A percentile compares a stretch with the other conserved stretches of the same genome.
These are phyloP conservation scores for Athalia circularis DNA, from an alignment of 2,888 invertebrate genomes.

Conservation along the genomic window DNA sequence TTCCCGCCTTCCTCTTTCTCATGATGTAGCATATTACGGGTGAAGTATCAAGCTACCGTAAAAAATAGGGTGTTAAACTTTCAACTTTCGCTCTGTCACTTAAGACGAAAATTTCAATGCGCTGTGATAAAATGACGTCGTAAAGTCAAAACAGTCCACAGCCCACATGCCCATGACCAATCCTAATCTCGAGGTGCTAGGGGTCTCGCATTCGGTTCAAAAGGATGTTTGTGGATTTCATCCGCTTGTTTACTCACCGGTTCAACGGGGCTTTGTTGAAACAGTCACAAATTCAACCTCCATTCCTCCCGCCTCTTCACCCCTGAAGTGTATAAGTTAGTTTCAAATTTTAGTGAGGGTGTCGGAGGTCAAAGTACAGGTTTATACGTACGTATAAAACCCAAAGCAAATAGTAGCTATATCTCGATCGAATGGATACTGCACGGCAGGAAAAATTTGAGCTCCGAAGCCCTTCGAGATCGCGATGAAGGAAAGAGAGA, in stretches of 20 bases:
- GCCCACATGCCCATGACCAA: background rate
- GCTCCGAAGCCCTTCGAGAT: background rate
- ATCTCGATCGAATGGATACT: too few species aligned
- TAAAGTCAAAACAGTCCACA: background rate
- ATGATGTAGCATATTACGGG: constrained; percentile 2
- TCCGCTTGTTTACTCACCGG: constrained; percentile 23
- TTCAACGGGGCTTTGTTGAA: constrained; percentile 27
- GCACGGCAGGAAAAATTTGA: background rate
- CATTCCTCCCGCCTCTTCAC: background rate
- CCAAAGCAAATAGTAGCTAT: too few species aligned
- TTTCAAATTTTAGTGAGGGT: constrained; percentile 10
- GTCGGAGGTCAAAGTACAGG: background rate
- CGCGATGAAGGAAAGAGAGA: background rate
- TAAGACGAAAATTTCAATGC: background rate
- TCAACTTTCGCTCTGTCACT: too few species aligned
- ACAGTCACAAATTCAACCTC: constrained; percentile 9
- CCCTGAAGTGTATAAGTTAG: background rate
- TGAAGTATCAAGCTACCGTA: too few species aligned
- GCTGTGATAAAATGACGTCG: background rate
- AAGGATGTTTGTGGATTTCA: constrained; percentile 5
- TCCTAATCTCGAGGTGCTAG: background rate
- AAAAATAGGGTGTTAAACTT: too few species aligned
- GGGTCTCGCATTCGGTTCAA: background rate
- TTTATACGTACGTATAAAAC: background rate
- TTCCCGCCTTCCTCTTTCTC: constrained; percentile 22